These are phyloP conservation scores for Numida meleagris DNA, from an alignment of 2,113 vertebrate species.

Conservation along the genomic window DNA sequence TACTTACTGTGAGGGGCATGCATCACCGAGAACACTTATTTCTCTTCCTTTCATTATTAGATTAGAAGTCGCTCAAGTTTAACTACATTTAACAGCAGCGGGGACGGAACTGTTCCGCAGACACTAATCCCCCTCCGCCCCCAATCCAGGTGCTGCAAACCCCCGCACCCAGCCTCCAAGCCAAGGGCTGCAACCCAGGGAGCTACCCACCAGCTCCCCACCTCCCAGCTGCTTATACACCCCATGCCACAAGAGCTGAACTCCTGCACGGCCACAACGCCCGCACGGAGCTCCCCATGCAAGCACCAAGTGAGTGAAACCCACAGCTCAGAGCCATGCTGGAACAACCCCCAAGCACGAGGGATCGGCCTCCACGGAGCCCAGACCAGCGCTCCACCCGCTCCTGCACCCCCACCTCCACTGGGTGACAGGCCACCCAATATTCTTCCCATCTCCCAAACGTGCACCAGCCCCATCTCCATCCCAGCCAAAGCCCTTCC, in stretches of 20 bases:
- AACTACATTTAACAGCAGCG: slow-evolving; percentile 67
- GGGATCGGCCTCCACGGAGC: neutral
- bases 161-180: neutral
- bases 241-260: neutral
- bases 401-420: neutral
- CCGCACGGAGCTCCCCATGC: rapidly evolving
- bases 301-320: neutral
- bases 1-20: slow-evolving; percentile 63
- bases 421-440: neutral
- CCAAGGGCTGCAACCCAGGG: neutral
- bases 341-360: rapidly evolving
- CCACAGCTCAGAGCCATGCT: neutral
- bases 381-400: neutral
- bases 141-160: neutral
- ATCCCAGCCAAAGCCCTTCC: neutral
- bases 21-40: slow-evolving; percentile 68
- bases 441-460: neutral
- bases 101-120: slow-evolving; percentile 18
- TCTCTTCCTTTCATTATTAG: slow-evolving; percentile 73
- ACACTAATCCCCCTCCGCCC: slow-evolving; percentile 15
- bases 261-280: rapidly evolving
- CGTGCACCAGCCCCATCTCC: neutral
- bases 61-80: slow-evolving; percentile 66
- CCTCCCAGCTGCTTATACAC: neutral
- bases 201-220: neutral